These are phyloP conservation scores for Petrocephalus schoutedeni DNA, from an alignment of 2,797 vertebrate species.

Conservation along the genomic window DNA sequence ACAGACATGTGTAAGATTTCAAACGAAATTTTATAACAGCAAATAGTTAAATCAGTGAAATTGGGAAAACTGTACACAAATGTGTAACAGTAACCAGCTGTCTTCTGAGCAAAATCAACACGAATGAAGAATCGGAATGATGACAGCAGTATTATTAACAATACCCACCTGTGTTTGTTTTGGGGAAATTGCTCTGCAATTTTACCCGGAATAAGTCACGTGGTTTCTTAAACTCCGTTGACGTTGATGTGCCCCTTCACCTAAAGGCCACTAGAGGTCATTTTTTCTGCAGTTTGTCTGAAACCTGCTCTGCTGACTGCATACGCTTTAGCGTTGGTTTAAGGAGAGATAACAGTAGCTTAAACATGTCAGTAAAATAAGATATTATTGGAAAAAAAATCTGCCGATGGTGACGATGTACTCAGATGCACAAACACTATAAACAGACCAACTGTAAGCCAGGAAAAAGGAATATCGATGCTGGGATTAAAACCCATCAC, in stretches of 20 bases:
- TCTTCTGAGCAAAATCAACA: background rate
- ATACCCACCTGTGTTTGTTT: background rate
- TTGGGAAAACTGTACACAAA: background rate
- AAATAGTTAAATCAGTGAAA: background rate
- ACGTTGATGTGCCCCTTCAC: background rate
- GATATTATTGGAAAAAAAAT: background rate
- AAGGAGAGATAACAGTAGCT: background rate
- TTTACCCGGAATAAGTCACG: background rate
- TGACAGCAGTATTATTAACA: background rate
- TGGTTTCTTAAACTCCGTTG: background rate
- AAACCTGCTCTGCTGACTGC: background rate
- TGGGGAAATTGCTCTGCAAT: background rate
- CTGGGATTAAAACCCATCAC: background rate
- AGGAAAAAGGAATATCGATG: background rate
- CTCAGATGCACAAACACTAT: background rate
- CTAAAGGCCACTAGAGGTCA: background rate
- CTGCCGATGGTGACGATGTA: background rate
- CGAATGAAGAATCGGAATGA: background rate
- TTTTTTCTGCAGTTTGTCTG: background rate
- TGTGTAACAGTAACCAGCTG: background rate
- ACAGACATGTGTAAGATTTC: background rate
- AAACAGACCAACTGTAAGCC: background rate
- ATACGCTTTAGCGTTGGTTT: too few relatives aligned
- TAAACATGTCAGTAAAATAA: background rate
- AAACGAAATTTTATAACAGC: background rate